Base-by-base conservation (phyloP, 53 echinoderm and acorn worm genomes). In the Holothuria scabra region DNA sequence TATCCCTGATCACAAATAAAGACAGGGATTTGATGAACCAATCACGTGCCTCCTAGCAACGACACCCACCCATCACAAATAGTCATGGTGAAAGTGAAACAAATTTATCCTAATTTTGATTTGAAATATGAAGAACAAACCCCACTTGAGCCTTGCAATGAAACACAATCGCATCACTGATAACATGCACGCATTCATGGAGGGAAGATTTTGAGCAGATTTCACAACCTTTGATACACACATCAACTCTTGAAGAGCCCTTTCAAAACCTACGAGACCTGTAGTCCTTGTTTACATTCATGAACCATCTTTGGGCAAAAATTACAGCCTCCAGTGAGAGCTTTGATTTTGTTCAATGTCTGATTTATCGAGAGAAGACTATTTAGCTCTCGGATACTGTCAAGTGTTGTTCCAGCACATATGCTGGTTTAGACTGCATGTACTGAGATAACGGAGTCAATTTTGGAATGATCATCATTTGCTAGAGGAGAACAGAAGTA, bases 31-130 rank as follows among this genome's bases (percentile, higher is more conserved):
- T 44, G 67, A 67, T 72, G 72, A 34, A 44, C 72, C 46, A 72
- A 72, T 44, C 48, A 21, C 23, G 48, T 21, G 46, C 41, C 46
- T 72, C 41, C 72, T 44, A 72, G 72, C 21, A 46, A 46, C 46
- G 18, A 72, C 72, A 72, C 72, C 67, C 31, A 67, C 67, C 72
- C 72, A 72, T 72, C 44, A 72, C 72, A 44, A 72, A 44, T 25
- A 44, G 72, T 44, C 38, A 13, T 24, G 12, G n/a, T n/a, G n/a
- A 44, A 38, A 72, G 44, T 19, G 22, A 72, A 48, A 44, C 44
- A 41, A 72, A 72, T 72, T 44, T 48, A 38, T 38, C 48, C 72
- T 72, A 72, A 72, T 46, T 72, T 72, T 72, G 72, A 46, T 44
- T 72, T 48, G 13, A 72, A 46, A 72, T 72, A 72, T 48, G 46